Conservation (phyloP, 2,113 vertebrate genomes). For the Platycercus adscitus region DNA sequence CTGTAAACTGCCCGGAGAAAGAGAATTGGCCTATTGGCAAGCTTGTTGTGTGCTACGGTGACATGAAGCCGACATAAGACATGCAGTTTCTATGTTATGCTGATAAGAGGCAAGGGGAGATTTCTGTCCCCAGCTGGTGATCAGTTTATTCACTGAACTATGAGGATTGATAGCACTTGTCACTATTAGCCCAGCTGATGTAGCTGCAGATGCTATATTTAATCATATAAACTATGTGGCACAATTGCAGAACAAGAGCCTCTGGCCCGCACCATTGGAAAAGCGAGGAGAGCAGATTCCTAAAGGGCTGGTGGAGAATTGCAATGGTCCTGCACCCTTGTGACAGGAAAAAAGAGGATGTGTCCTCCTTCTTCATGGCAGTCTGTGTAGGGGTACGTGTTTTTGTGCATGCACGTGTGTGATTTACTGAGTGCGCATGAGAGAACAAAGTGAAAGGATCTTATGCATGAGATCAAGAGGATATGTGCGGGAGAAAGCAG, state of each 20-base stretch:
- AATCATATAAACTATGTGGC: conserved; percentile 6
- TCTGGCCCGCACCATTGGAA: not conserved
- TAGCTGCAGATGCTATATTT: conserved; percentile 56
- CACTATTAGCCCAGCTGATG: conserved; percentile 53
- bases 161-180: conserved; percentile 59
- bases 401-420: not conserved
- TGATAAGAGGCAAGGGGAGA: conserved; percentile 23
- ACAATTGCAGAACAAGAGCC: conserved; percentile 9
- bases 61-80: not conserved
- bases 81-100: not conserved
- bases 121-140: conserved; percentile 32
- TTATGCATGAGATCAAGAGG: not conserved
- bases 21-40: not conserved
- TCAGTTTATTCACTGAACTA: conserved; percentile 29
- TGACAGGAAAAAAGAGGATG: not conserved
- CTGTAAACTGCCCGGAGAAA: not conserved
- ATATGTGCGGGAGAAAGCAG: not conserved
- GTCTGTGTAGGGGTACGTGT: not conserved
- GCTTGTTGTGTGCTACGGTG: rapidly evolving
- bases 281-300: not conserved
- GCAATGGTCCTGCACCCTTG: not conserved
- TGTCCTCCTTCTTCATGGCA: not conserved
- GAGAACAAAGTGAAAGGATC: not conserved
- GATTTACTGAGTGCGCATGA: not conserved
- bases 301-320: not conserved